A percentile compares a stretch with the other conserved stretches of the same genome.
These are phyloP conservation scores for Drosophila kokeensis DNA, from an alignment of 2,888 invertebrate genomes.

Conservation along the genomic window DNA sequence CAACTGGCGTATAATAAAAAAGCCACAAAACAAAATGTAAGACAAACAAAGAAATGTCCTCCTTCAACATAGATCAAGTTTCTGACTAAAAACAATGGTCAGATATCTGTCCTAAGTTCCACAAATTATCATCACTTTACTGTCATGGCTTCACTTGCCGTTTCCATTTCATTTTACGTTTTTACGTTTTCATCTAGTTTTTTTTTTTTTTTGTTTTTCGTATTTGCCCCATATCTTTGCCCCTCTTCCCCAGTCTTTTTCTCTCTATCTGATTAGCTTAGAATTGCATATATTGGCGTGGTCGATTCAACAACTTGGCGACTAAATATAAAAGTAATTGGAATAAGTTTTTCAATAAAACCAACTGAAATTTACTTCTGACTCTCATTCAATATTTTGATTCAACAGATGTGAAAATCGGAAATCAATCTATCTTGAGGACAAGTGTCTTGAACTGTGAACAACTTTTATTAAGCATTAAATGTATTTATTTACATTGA, in stretches of 20 bases:
- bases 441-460: not conserved
- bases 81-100: constrained; percentile 38
- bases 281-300: constrained; percentile 65
- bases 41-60: constrained; percentile 46
- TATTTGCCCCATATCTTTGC: constrained; percentile 17
- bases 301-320: constrained; percentile 6
- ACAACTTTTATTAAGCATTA: not conserved
- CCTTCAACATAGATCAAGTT: constrained; percentile 55
- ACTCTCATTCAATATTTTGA: not conserved
- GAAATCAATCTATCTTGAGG: not conserved
- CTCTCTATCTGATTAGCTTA: constrained; percentile 41
- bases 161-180: constrained; percentile 6
- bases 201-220: not conserved
- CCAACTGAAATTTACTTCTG: not conserved
- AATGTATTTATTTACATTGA: not conserved
- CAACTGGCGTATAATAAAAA: constrained; percentile 51
- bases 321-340: not conserved
- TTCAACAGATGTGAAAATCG: not conserved
- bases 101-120: constrained; percentile 26
- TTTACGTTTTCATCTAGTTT: constrained; percentile 4
- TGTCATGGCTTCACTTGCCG: constrained; percentile 37
- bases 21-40: constrained; percentile 46
- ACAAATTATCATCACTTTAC: constrained; percentile 73
- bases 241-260: not conserved
- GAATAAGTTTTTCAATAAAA: not conserved